Evolutionary conservation across 2,113 vertebrate genomes (phyloP).

Genomic region (Sprattus sprattus): DNA sequence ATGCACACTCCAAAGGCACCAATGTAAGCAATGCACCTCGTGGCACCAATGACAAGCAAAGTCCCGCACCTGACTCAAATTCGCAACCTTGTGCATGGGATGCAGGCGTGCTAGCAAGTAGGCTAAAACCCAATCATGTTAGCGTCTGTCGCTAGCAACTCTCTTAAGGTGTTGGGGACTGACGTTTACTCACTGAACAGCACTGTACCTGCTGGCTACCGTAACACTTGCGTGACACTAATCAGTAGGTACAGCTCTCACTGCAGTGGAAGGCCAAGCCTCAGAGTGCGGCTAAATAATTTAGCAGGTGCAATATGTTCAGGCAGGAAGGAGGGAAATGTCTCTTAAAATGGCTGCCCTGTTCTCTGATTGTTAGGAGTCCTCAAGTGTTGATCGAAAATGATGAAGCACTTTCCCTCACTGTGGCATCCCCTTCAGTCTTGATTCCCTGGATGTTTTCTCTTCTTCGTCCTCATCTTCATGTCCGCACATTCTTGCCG

Average conservation of each 20-base stretch:
- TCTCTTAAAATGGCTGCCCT: conserved; percentile 62
- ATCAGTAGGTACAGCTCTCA: conserved; percentile 82
- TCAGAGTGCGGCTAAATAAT: conserved; percentile 82
- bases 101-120: too few species aligned
- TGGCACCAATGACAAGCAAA: too few species aligned
- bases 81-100: too few species aligned
- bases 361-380: conserved; percentile 68
- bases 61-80: too few species aligned
- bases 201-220: too few species aligned
- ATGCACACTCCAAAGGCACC: too few species aligned
- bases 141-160: too few species aligned
- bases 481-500: background rate
- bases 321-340: conserved; percentile 45
- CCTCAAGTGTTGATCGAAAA: conserved; percentile 70
- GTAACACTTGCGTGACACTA: conserved; percentile 68
- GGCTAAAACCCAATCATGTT: too few species aligned
- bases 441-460: conserved; percentile 56
- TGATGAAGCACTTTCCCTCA: conserved; percentile 64
- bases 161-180: too few species aligned
- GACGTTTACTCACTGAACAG: too few species aligned
- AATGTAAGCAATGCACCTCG: too few species aligned
- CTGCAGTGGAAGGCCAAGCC: conserved; percentile 72
- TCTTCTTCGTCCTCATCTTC: background rate
- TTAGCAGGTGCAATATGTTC: conserved; percentile 81
- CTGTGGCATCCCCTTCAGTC: conserved; percentile 53